phyloP scores from a whole-genome alignment of 2,797 vertebrate genomes.

The Choloepus didactylus region DNA sequence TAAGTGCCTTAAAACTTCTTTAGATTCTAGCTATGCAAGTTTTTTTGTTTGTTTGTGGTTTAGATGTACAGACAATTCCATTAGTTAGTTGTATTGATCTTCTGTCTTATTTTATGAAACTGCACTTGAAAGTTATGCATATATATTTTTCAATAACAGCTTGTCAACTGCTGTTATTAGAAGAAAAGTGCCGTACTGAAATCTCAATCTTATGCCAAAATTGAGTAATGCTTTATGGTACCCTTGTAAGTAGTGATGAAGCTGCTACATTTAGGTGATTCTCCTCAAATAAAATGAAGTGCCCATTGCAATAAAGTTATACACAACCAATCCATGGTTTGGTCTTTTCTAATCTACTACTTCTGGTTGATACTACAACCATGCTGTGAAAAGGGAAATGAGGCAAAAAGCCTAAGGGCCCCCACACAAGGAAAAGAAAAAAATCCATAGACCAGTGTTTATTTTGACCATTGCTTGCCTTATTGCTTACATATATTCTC shows the following conservation, averaged over 20 bases:
- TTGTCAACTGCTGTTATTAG: slow-evolving; percentile 88
- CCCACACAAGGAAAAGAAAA: neutral
- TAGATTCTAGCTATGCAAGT: slow-evolving; percentile 99
- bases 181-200: slow-evolving; percentile 87
- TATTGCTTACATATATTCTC: neutral
- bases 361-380: neutral
- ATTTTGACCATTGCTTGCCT: slow-evolving; percentile 78
- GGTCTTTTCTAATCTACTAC: slow-evolving; percentile 31
- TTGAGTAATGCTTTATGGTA: slow-evolving; percentile 92
- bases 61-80: slow-evolving; percentile 87
- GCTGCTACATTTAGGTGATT: slow-evolving; percentile 94
- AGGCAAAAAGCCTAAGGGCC: neutral
- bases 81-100: slow-evolving; percentile 87
- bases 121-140: slow-evolving; percentile 87
- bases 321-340: slow-evolving; percentile 66
- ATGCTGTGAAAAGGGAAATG: neutral
- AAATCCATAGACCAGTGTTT: slow-evolving; percentile 76
- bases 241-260: slow-evolving; percentile 93
- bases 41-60: slow-evolving; percentile 93
- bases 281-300: slow-evolving; percentile 93
- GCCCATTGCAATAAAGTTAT: slow-evolving; percentile 93
- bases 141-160: slow-evolving; percentile 86
- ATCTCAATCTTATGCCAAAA: slow-evolving; percentile 87
- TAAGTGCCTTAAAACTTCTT: slow-evolving; percentile 98
- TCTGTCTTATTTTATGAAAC: slow-evolving; percentile 87